These are phyloP conservation scores for Drosophila neotestacea DNA, from an alignment of 2,888 invertebrate genomes.

Conservation along the genomic window DNA sequence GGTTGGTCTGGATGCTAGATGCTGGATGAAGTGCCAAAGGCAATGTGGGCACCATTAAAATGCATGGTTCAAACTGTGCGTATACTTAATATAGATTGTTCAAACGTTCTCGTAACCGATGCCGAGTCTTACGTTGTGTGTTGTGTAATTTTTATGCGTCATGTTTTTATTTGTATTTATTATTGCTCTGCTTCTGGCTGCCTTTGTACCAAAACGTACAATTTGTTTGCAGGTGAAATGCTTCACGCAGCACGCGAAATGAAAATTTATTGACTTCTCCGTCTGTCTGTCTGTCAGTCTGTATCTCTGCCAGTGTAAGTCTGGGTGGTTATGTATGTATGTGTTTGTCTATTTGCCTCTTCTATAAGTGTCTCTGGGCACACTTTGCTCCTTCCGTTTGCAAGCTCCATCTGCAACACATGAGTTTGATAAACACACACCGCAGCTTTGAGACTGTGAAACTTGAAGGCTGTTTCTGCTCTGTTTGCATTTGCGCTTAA, in stretches of 20 bases:
- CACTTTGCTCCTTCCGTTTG: slow-evolving; percentile 40
- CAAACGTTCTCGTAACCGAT: slow-evolving; percentile 14
- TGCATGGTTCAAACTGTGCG: slow-evolving; percentile 80
- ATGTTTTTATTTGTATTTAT: slow-evolving; percentile 80
- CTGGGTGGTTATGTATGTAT: slow-evolving; percentile 9
- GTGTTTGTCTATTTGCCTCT: slow-evolving; percentile 33
- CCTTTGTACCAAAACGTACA: slow-evolving; percentile 40
- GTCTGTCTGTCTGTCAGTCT: slow-evolving; percentile 9
- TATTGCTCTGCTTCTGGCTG: slow-evolving; percentile 60
- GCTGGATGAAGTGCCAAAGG: slow-evolving; percentile 57
- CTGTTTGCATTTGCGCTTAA: slow-evolving; percentile 67
- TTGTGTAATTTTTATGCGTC: slow-evolving; percentile 73
- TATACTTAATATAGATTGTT: slow-evolving; percentile 79
- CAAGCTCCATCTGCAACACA: slow-evolving; percentile 50
- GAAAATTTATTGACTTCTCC: slow-evolving; percentile 76
- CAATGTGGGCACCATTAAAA: slow-evolving; percentile 70
- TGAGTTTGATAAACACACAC: slow-evolving; percentile 63
- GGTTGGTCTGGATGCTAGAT: slow-evolving; percentile 13
- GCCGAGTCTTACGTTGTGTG: slow-evolving; percentile 34
- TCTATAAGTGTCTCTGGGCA: slow-evolving; percentile 54
- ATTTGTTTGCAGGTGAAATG: slow-evolving; percentile 74
- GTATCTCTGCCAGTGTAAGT: slow-evolving; percentile 6
- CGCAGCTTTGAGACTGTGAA: slow-evolving; percentile 42
- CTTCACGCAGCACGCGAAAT: slow-evolving; percentile 66
- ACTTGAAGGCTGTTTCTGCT: slow-evolving; percentile 48